Evolutionary conservation across 2,797 vertebrate genomes (phyloP), one percentile per base, ranked within the genome.

Genomic region (Gymnoscopelus braueri): DNA sequence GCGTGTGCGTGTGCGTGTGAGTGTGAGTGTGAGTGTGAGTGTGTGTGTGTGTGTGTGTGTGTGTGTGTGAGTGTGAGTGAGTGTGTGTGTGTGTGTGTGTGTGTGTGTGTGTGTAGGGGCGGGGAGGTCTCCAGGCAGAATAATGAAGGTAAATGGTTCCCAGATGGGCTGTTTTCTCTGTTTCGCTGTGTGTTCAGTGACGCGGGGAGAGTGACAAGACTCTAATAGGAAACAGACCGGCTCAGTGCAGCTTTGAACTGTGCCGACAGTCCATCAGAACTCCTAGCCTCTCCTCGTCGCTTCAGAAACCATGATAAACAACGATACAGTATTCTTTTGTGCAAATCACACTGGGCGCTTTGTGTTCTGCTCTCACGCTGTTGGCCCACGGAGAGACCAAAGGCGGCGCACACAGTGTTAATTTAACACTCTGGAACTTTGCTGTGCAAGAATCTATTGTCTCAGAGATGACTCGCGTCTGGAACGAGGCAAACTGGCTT

Each of bases 81-180:
- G 29, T 8, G 47, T 19, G 52, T 47, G 29, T 19, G 51, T 58
- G 52, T 44, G n/a, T 44, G 53, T 48, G 39, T 67, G 39, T 60
- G 57, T 53, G 35, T 52, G 66, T 55, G 35, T 29, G 51, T 50
- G 24, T 71, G 47, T 58, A 2, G 52, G 50, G 75, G 67, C 80
- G 63, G 80, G 79, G 84, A 63, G 85, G 85, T 84, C 82, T 91
- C 87, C 72, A 77, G 86, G 88, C 90, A 87, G 91, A 93, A 92
- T 94, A 94, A 95, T 94, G 92, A 94, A 92, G 87, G 84, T 84
- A 93, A 94, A 95, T 94, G 91, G 92, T 91, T 94, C 91, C 93
- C 94, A 95, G 91, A 95, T 95, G 94, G 88, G 69, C 80, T 85
- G 87, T 83, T 89, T 90, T 89, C 84, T 83, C 84, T 89, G 88